Base-by-base conservation (phyloP, 2,888 invertebrate genomes). In the Agonopterix heracliana region DNA sequence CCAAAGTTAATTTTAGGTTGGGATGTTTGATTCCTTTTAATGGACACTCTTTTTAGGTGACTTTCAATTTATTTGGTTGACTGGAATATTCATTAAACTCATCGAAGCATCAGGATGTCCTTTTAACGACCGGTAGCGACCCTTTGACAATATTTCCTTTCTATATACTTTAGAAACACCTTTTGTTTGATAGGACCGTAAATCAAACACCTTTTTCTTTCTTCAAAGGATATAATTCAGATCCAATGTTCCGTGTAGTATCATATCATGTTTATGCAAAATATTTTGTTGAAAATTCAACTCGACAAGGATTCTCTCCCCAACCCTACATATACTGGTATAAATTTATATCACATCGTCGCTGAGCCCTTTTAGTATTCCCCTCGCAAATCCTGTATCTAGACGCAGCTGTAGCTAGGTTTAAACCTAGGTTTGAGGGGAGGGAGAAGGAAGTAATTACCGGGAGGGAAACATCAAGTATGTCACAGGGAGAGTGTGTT, bases 401-500 rank as follows among this genome's bases (percentile, higher is more conserved):
- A 70, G 69, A 67, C 63, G 68, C 71, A 79, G 68, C 54, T 81
- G 80, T 81, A 80, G 61, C 77, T 82, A 84, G 81, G 63, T 53
- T 41, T 12, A 38, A 57, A 68, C 71, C 82, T 84, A 82, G 83
- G 78, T 70, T 45, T 17, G 40, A 38, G 17, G 43, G 47, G 14
- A 56, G 59, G 54, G 58, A 70, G 76, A 3, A 26, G 78, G 81
- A 76, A 79, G 81, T 84, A 84, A 86, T 86, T 81, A 82, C 73
- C 66, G 59, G 72, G 81, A 26, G 79, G 81, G 80, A 80, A 76
- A 77, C 79, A 81, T 83, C 83, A 83, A 87, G 87, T 87, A 81
- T 87, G 87, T 86, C 86, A 85, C 73, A 76, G 81, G 81, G 81
- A 74, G 81, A 81, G 78, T 80, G 79, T 82, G 78, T 78, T 81